Evolutionary conservation across 2,797 vertebrate species (phyloP), one percentile per base, ranked within the genome.

Genomic region (Cheirogaleus major): DNA sequence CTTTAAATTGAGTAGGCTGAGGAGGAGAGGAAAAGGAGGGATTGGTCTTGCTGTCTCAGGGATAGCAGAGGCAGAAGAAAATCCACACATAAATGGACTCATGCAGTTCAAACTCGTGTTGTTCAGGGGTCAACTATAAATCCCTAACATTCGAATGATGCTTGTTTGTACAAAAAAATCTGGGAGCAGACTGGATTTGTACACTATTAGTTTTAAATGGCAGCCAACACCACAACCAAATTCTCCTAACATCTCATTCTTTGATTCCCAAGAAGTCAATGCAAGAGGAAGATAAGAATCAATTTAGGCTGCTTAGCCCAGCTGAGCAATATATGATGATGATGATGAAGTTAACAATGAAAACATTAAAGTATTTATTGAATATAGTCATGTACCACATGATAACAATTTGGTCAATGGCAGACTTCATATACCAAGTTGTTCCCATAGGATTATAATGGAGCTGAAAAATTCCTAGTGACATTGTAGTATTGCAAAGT

Each of bases 191-290:
- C 17, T 85, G 22, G 1, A 32, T 76, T 83, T 91, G 9, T 89
- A 38, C 2, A 41, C 38, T 63, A n/a, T 10, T 84, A 50, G 78
- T 83, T 95, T 89, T 96, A 93, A 91, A 88, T 75, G 90, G 43
- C 32, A 63, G 35, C 57, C 80, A 82, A 15, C 13, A 35, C 76
- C 70, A 93, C 9, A 70, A 5, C 89, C 41, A 93, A 50, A 38
- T 82, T 93, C 61, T 89, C 50, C 30, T 92, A 50, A 85, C 35
- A 81, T 45, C 41, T 92, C 5, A 15, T 91, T 86, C 17, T 14
- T 93, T 50, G 50, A 38, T 87, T 84, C 89, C n/a, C 8, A 92
- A 79, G 69, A 95, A 91, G 11, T 14, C 3, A 73, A 13, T 78
- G 6, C 15, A 93, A 89, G 41, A 59, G 38, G 93, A 75, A 79